phyloP scores from a whole-genome alignment of 2,113 vertebrate species.

The Spermophilus dauricus region DNA sequence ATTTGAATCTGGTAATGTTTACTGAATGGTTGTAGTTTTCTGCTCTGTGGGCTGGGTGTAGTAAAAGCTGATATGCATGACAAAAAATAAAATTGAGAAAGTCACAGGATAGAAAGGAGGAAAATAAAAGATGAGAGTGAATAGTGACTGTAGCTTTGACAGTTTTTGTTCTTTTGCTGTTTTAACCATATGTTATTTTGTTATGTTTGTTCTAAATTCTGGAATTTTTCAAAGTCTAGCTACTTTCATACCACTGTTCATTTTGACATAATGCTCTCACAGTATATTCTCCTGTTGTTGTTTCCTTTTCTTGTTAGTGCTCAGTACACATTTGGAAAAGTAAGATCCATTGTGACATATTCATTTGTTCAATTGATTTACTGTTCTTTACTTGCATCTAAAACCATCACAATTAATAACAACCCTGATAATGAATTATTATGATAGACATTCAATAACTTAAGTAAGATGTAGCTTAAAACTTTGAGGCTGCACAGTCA shows the following conservation, averaged over 20 bases:
- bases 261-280: background rate
- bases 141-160: background rate
- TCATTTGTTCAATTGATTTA: background rate
- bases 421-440: background rate
- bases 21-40: conserved; percentile 6
- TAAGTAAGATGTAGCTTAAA: background rate
- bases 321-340: too few species aligned
- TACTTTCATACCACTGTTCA: background rate
- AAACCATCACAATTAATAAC: background rate
- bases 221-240: background rate
- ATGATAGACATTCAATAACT: background rate
- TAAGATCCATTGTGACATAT: too few species aligned
- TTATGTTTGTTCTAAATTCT: conserved; percentile 11
- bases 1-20: background rate
- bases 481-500: background rate
- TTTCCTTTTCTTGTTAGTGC: background rate
- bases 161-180: background rate
- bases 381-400: background rate
- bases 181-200: background rate
- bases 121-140: background rate
- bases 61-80: background rate
- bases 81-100: background rate
- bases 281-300: background rate
- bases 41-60: background rate
- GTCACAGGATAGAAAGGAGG: background rate